phyloP scores from a whole-genome alignment of 2,888 invertebrate genomes.

The Druceiella hillmani region DNA sequence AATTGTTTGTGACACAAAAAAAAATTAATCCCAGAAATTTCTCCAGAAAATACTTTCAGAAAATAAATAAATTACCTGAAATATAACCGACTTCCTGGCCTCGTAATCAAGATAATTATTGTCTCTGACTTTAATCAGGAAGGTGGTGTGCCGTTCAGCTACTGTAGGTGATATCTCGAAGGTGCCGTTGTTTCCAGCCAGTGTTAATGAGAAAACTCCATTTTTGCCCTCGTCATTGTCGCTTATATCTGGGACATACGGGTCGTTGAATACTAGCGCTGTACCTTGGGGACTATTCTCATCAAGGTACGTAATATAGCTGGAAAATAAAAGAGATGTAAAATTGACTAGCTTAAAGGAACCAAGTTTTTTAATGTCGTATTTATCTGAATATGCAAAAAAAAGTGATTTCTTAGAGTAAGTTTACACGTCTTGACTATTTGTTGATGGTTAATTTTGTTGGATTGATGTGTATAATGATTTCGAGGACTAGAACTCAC shows the following conservation, averaged over 20 bases:
- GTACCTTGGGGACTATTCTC: conserved; percentile 82
- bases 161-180: conserved; percentile 85
- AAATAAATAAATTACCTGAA: conserved; percentile 52
- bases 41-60: too few species aligned
- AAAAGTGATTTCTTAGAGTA: too few species aligned
- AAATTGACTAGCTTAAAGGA: too few species aligned
- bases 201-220: conserved; percentile 72
- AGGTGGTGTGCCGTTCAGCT: conserved; percentile 71
- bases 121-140: conserved; percentile 79
- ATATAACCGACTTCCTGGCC: conserved; percentile 64
- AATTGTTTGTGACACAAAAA: too few species aligned
- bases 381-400: too few species aligned
- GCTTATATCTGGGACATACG: conserved; percentile 65
- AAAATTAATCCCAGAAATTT: too few species aligned
- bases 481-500: too few species aligned
- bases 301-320: conserved; percentile 70
- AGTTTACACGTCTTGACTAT: too few species aligned
- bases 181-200: conserved; percentile 78
- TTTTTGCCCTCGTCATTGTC: conserved; percentile 79
- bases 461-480: too few species aligned
- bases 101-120: conserved; percentile 82
- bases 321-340: conserved; percentile 32
- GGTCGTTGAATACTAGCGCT: conserved; percentile 63
- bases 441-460: too few species aligned
- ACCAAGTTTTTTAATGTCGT: too few species aligned